Percentiles rank a stretch among this genome's conserved stretches.
phyloP scores from a whole-genome alignment of 1,140 invertebrate genomes.

The silkworm (Bombyx mori) region DNA sequence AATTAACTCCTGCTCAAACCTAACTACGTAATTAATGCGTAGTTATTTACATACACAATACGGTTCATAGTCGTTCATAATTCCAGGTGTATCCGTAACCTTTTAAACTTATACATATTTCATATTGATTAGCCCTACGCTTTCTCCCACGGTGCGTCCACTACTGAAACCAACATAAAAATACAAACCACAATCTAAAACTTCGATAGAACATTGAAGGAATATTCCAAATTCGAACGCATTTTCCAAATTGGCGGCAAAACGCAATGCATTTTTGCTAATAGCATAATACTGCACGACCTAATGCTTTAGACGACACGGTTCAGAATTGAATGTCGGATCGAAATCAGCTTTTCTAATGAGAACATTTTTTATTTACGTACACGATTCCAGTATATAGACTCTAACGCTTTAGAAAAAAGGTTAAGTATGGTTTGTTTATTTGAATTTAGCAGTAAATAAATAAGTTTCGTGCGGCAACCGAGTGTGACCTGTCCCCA shows the following conservation, averaged over 20 bases:
- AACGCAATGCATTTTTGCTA: background rate
- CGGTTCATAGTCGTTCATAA: too few relatives aligned
- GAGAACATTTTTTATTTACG: background rate
- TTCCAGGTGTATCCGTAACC: constrained; percentile 45
- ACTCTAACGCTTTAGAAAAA: constrained; percentile 12
- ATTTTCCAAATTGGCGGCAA: background rate
- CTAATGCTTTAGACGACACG: too few relatives aligned
- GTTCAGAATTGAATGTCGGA: too few relatives aligned
- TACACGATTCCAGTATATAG: background rate
- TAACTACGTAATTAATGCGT: too few relatives aligned
- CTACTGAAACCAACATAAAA: too few relatives aligned
- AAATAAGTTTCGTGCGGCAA: constrained; percentile 17
- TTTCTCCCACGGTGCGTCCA: constrained; percentile 51
- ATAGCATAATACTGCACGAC: too few relatives aligned
- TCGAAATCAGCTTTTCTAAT: background rate
- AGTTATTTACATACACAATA: too few relatives aligned
- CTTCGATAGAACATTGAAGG: background rate
- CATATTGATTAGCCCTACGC: constrained; percentile 51
- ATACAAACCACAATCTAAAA: too few relatives aligned
- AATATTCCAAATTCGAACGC: background rate
- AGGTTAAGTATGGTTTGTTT: constrained; percentile 11
- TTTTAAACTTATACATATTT: constrained; percentile 20
- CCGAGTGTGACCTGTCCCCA: constrained; percentile 42
- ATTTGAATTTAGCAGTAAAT: background rate
- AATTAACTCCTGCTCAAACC: too few relatives aligned